These are phyloP conservation scores for Anthophora plumipes DNA, from an alignment of 2,888 invertebrate genomes.

Conservation along the genomic window DNA sequence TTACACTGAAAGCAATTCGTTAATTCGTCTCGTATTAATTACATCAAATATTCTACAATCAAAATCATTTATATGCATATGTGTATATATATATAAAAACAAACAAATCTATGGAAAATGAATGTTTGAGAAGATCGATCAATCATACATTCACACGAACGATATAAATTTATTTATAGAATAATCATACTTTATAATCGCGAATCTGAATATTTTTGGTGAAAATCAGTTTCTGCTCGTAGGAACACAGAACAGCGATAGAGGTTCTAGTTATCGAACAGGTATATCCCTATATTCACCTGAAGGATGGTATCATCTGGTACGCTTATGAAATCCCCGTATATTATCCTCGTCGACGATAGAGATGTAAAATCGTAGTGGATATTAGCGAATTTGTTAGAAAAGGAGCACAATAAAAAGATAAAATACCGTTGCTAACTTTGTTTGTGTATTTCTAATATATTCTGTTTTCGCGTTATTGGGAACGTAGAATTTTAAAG, in stretches of 20 bases:
- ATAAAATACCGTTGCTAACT: no score
- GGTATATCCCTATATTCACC: background rate
- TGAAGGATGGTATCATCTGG: background rate
- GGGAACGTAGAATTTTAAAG: no score
- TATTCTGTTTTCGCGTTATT: no score
- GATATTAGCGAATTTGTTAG: background rate
- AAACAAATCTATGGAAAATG: no score
- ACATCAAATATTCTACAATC: no score
- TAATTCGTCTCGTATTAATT: no score
- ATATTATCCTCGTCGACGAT: background rate
- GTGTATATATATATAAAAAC: no score
- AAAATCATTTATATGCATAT: no score
- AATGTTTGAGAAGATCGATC: no score
- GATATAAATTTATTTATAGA: background rate
- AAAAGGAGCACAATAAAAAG: background rate
- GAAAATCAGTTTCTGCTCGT: background rate
- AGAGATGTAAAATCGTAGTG: background rate
- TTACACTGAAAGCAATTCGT: no score
- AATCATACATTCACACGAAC: no score
- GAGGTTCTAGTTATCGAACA: background rate
- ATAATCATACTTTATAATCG: background rate
- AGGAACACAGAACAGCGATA: background rate
- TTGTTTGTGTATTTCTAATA: no score
- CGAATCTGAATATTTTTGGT: background rate
- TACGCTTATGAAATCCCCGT: background rate